Base-by-base conservation (phyloP, 2,113 vertebrate species). In the Mus pahari region DNA sequence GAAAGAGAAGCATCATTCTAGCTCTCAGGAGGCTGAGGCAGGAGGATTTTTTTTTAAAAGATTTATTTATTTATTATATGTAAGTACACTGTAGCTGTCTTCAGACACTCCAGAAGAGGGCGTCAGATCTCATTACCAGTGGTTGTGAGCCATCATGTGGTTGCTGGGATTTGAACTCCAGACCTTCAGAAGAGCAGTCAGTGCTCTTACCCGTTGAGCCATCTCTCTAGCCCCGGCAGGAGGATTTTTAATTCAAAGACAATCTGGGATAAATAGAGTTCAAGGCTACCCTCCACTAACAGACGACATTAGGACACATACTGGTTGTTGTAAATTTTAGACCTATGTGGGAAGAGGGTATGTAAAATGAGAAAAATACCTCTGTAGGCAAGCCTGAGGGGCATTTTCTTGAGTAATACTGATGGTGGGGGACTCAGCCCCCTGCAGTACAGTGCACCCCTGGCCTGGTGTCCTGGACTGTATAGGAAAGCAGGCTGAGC, bases 391-490 rank as follows among this genome's bases (percentile, higher is more conserved):
- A 26, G 22, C 1, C 55, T 42, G 53, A 24, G 79, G 20, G 78
- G 12, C 36, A 60, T 39, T 82, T 58, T 60, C 33, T 81, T 81
- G 20, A 39, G 39, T 60, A 16, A 39, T 2, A 16, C 14, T 39
- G 20, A n/a, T 22, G 78, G 53, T 9, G 20, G 36, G 50, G 45
- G 75, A 5, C 28, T 28, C 45, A 31, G 45, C 45, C 28, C 28
- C 1, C 2, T 9, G 48, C 7, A 16, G 5, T 14, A 36, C 4
- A 1, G 22, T 2, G 36, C 12, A 7, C 22, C 36, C 55, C 1
- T 28, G 24, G 79, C 22, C 20, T 82, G 36, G 12, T 26, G 50
- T 20, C 19, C 78, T 81, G 78, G 53, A 81, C 24, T 4, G 0
- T 39, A 39, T 33, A 36, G 13, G 78, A 60, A 9, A 26, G 55